These are phyloP conservation scores for Colaptes auratus DNA, from an alignment of 2,113 vertebrate species.

Conservation along the genomic window DNA sequence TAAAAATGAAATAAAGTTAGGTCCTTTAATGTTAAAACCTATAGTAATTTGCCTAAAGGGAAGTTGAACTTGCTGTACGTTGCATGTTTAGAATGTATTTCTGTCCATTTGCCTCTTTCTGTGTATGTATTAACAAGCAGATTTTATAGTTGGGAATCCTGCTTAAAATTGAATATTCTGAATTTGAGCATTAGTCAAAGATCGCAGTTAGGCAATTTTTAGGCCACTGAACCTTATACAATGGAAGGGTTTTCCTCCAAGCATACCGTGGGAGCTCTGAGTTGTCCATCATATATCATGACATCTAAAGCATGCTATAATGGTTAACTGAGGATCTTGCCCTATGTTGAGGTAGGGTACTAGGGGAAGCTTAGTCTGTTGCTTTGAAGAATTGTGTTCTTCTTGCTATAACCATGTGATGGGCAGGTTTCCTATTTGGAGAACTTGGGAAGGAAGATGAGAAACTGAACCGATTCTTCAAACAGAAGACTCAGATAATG, in stretches of 20 bases:
- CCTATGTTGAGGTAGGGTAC: background rate
- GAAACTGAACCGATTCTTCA: background rate
- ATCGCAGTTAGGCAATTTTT: background rate
- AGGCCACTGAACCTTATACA: background rate
- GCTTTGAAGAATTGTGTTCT: background rate
- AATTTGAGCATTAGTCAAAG: background rate
- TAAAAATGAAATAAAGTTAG: background rate
- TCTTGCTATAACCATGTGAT: background rate
- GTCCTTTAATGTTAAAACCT: background rate
- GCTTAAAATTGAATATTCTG: background rate
- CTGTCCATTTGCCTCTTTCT: background rate
- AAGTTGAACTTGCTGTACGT: background rate
- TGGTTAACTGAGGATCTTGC: background rate
- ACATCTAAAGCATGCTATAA: background rate
- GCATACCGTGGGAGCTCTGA: background rate
- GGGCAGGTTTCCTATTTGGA: background rate
- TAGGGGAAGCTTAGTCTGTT: background rate
- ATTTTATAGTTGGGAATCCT: background rate
- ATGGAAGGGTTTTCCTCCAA: background rate
- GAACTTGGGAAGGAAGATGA: background rate
- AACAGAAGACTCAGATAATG: rapidly evolving
- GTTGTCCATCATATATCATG: background rate
- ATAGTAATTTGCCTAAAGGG: background rate
- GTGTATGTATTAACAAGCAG: background rate
- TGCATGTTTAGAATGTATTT: background rate